Evolutionary conservation across 2,888 invertebrate species (phyloP).

Genomic region (Gandaritis pyraliata): DNA sequence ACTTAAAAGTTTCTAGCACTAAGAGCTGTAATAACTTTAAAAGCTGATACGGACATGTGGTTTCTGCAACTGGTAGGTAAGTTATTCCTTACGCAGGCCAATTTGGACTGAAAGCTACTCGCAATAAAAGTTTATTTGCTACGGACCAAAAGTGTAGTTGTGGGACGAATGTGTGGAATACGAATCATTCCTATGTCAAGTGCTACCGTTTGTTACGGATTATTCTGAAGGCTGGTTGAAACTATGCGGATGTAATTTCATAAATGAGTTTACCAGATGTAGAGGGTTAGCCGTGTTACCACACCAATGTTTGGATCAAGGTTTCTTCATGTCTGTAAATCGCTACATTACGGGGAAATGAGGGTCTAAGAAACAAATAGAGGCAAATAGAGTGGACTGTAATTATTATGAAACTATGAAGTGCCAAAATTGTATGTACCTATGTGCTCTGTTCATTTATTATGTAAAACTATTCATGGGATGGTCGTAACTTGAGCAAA

Average conservation of each 20-base stretch:
- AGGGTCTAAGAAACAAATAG: too few species aligned
- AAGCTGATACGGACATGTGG: conserved; percentile 50
- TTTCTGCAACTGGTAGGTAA: conserved; percentile 52
- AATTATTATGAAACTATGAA: not conserved
- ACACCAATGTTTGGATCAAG: too few species aligned
- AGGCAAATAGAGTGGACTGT: too few species aligned
- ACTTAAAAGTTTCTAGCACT: conserved; percentile 56
- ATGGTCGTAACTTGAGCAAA: conserved; percentile 34
- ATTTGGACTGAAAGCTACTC: conserved; percentile 40
- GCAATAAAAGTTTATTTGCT: conserved; percentile 36
- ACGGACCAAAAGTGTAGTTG: conserved; percentile 27
- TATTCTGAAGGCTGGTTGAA: conserved; percentile 46
- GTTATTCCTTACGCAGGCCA: conserved; percentile 40
- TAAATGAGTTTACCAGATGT: conserved; percentile 3
- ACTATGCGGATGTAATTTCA: conserved; percentile 33
- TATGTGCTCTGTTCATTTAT: conserved; percentile 39
- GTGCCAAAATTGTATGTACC: conserved; percentile 26
- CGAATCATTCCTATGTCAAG: conserved; percentile 57
- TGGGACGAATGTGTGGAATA: conserved; percentile 54
- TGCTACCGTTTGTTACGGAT: conserved; percentile 57
- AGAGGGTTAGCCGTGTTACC: too few species aligned
- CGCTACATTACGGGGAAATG: too few species aligned
- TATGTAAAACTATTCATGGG: conserved; percentile 65
- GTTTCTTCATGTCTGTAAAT: too few species aligned
- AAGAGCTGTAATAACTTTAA: conserved; percentile 52